These are phyloP conservation scores for Pygmarrhopalites habei DNA, from an alignment of 1,140 invertebrate genomes.

Conservation along the genomic window DNA sequence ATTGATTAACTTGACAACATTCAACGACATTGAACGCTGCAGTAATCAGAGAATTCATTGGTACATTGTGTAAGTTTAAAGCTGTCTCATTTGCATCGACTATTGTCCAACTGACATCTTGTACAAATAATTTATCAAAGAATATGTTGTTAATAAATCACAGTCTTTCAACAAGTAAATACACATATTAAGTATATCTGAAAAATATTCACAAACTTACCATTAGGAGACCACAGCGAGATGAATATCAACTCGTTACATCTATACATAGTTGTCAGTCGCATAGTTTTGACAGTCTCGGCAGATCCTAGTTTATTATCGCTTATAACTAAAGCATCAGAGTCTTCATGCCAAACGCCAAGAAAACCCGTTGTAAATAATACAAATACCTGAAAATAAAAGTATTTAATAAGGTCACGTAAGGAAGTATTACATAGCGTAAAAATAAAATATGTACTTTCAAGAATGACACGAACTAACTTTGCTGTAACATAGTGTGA, in stretches of 20 bases:
- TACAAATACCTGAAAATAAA: constrained; percentile 16
- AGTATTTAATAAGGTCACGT: neutral
- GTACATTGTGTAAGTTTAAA: constrained; percentile 3
- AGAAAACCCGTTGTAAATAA: constrained; percentile 22
- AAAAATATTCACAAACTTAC: neutral
- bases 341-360: constrained; percentile 17
- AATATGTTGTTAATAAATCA: neutral
- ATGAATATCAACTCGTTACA: constrained; percentile 23
- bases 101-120: constrained; percentile 20
- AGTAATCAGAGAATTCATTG: constrained; percentile 5
- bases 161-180: neutral
- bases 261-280: constrained; percentile 19
- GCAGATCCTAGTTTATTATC: constrained; percentile 19
- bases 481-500: constrained; percentile 17
- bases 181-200: neutral
- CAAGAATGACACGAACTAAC: constrained; percentile 4
- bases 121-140: neutral
- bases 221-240: neutral
- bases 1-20: constrained; percentile 16
- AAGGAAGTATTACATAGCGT: neutral
- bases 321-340: constrained; percentile 9
- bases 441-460: neutral
- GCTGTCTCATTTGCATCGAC: constrained; percentile 19
- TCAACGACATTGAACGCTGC: constrained; percentile 5
- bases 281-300: constrained; percentile 17